A percentile compares a stretch with the other conserved stretches of the same genome.
phyloP scores from a whole-genome alignment of 2,113 vertebrate genomes.

The Catharus bicknelli region DNA sequence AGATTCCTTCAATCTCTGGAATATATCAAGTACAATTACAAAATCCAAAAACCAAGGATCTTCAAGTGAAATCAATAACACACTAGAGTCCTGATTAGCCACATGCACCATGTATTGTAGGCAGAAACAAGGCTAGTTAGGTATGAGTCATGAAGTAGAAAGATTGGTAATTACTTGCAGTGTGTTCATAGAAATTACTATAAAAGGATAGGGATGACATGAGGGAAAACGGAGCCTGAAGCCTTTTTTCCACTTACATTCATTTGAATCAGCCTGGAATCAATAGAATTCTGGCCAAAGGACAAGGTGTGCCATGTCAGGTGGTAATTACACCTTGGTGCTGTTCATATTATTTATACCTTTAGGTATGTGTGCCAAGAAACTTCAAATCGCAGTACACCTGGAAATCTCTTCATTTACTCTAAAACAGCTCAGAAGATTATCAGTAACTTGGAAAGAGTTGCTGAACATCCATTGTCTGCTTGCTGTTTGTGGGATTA shows the following conservation, averaged over 20 bases:
- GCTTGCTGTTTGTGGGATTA: neutral
- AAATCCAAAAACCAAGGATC: neutral
- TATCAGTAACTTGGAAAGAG: neutral
- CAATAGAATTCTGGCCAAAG: neutral
- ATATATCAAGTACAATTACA: neutral
- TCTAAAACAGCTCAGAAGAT: slow-evolving; percentile 13
- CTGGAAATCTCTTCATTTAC: slow-evolving; percentile 26
- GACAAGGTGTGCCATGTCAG: slow-evolving; percentile 31
- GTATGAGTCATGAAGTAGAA: slow-evolving; percentile 54
- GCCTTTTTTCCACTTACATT: neutral
- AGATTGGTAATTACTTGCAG: slow-evolving; percentile 1
- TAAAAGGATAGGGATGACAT: slow-evolving; percentile 45
- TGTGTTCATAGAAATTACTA: slow-evolving; percentile 28
- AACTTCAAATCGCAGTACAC: slow-evolving; percentile 12
- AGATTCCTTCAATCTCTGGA: neutral
- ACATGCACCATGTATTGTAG: neutral
- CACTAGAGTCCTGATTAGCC: neutral
- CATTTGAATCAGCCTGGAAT: slow-evolving; percentile 24
- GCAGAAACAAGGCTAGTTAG: slow-evolving; percentile 18
- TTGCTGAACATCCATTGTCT: slow-evolving; percentile 1
- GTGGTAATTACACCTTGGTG: slow-evolving; percentile 28
- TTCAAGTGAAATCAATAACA: neutral
- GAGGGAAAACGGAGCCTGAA: neutral
- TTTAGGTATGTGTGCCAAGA: slow-evolving; percentile 43
- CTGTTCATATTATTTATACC: slow-evolving; percentile 54